Evolutionary conservation across 2,113 vertebrate species (phyloP), one percentile per base, ranked within the genome.

Genomic region (Coracopsis vasa): DNA sequence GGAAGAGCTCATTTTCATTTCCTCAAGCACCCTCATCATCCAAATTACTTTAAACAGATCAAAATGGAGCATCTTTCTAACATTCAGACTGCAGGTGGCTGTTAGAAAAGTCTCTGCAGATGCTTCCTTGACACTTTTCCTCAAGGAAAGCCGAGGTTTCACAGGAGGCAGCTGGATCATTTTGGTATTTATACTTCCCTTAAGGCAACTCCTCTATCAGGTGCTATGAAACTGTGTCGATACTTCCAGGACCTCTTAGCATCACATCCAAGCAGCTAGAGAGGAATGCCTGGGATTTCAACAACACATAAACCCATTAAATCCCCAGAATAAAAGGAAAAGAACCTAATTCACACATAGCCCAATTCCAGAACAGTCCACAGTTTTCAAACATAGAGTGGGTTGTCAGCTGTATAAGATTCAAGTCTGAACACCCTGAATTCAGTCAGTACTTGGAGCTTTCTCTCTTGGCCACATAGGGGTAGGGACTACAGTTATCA

Each of bases 351-450:
- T 94, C 86, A 65, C 87, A 66, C 28, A 62, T 82, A 90, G 84
- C 56, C 37, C 89, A 87, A 82, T 91, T 94, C 94, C 87, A 87
- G 44, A 96, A 33, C 64, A 62, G 88, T 44, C 74, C 33, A 7
- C 35, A 41, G 39, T 4, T 9, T 16, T 89, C 54, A 86, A 91
- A 13, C 42, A 7, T 7, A 18, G 44, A 6, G 33, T 11, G 61
- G 45, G 39, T 28, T 20, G 7, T 79, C 70, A 60, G 20, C 37
- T 74, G 20, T 9, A 24, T 29, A 64, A 45, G 54, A 47, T 28
- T 65, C 39, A 64, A 44, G 69, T 29, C 67, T n/a, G 75, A 77
- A 58, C 31, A 35, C 72, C 48, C 27, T 18, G 65, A 73, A 17
- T 50, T 45, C 45, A 73, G 1, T 9, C 53, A 79, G 44, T 29